Evolutionary conservation across 2,113 vertebrate species (phyloP), one percentile per base, ranked within the genome.

Genomic region (Haliaeetus leucogaster): DNA sequence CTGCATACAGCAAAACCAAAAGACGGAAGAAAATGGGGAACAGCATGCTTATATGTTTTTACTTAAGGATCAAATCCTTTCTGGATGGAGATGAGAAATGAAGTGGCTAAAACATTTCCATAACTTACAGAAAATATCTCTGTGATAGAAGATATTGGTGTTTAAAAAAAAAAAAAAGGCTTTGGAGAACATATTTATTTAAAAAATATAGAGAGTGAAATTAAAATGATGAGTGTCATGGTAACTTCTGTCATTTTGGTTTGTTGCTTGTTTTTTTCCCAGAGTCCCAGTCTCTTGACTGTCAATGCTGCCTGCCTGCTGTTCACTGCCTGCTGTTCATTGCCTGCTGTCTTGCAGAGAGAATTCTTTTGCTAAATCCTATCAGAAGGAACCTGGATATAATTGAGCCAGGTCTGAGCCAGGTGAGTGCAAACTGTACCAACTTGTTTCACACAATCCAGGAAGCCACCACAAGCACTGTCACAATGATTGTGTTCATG

Each of bases 401-500:
- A 26, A 78, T 4, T 50, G 55, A 19, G 7, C 9, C n/a, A 82
- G 5, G 20, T 40, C 43, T 45, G 34, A 73, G 8, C 8, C 23
- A 73, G 16, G 25, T 48, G 59, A 63, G 32, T 52, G 23, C 23
- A 77, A 63, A 43, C 16, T 43, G 21, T 7, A 13, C 16, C 72
- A 66, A 11, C 43, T 27, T 17, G 13, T 80, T 80, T 47, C 38
- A 22, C 23, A 6, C 36, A 55, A 2, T 11, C 16, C 50, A 47
- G 32, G 45, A 50, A 17, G 9, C 40, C 36, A 22, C 20, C 38
- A 40, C 63, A 74, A 70, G 9, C 27, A 25, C 43, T 53, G 34
- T 59, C 45, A 48, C 2, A 9, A 6, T 40, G 53, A 32, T 43
- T 15, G 6, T 9, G 16, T 6, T 3, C 11, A 0, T 14, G 59